A percentile compares a stretch with the other conserved stretches of the same genome.
Evolutionary conservation across 2,113 vertebrate genomes (phyloP).

Genomic region (Synchiropus splendidus): DNA sequence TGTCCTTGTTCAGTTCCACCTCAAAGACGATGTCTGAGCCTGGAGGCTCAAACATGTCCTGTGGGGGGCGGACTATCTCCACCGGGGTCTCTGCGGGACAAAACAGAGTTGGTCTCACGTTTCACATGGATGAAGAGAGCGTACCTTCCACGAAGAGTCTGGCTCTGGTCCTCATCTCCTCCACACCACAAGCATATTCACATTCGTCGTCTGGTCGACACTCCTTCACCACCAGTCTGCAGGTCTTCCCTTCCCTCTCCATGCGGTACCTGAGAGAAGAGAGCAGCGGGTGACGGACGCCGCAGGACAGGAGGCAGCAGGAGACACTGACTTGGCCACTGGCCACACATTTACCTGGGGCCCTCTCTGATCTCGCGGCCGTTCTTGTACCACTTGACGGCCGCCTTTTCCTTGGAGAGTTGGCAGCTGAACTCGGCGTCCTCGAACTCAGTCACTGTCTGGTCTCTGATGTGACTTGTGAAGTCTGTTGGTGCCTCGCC

Average conservation of each 20-base stretch:
- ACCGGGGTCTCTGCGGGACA: constrained; percentile 83
- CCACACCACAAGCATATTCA: constrained; percentile 94
- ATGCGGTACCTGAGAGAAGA: constrained; percentile 76
- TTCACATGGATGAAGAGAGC: neutral
- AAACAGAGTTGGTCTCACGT: neutral
- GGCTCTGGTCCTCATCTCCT: constrained; percentile 88
- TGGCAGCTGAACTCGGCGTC: constrained; percentile 90
- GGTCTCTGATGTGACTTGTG: constrained; percentile 79
- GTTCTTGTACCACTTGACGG: constrained; percentile 87
- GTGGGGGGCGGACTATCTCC: constrained; percentile 89
- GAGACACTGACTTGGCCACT: too few species aligned
- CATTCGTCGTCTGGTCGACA: constrained; percentile 93
- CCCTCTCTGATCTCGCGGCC: constrained; percentile 91
- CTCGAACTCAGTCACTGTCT: constrained; percentile 94
- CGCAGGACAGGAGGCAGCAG: too few species aligned
- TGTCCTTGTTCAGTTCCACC: constrained; percentile 92
- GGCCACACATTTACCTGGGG: constrained; percentile 81
- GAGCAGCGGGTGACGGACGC: neutral
- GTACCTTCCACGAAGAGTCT: constrained; percentile 94
- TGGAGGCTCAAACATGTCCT: constrained; percentile 84
- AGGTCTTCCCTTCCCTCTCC: constrained; percentile 84
- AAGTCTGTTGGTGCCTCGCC: constrained; percentile 95
- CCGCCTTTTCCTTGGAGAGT: constrained; percentile 87
- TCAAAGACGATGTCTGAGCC: constrained; percentile 84
- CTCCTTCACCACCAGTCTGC: constrained; percentile 80